These are phyloP conservation scores for Silvanus unidentatus DNA, from an alignment of 2,888 invertebrate genomes.

Conservation along the genomic window DNA sequence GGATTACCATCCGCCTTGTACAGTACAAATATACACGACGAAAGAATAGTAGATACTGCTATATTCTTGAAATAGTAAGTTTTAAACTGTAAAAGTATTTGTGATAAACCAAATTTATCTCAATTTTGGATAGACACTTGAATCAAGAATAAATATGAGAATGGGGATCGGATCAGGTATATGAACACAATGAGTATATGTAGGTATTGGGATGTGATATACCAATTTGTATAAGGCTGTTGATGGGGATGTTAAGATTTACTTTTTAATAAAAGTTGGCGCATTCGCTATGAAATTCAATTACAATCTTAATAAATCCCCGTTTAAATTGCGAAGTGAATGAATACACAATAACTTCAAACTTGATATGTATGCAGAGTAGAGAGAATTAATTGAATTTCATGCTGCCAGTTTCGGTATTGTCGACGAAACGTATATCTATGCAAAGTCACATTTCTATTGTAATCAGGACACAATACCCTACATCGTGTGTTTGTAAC, in stretches of 20 bases:
- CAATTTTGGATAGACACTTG: no score
- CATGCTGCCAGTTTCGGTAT: slow-evolving; percentile 36
- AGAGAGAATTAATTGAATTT: slow-evolving; percentile 38
- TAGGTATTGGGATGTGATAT: no score
- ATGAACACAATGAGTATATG: no score
- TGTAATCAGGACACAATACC: slow-evolving; percentile 38
- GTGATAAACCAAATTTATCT: no score
- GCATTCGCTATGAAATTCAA: slow-evolving; percentile 21
- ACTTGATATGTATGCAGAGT: slow-evolving; percentile 24
- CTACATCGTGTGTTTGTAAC: slow-evolving; percentile 37
- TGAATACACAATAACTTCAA: slow-evolving; percentile 15
- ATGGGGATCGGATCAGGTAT: no score
- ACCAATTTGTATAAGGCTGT: no score
- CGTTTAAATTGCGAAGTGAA: slow-evolving; percentile 22
- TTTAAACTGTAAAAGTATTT: no score
- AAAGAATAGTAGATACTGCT: no score
- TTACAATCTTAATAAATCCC: slow-evolving; percentile 27
- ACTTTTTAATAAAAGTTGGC: slow-evolving; percentile 22
- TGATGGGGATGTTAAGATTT: slow-evolving; percentile 5
- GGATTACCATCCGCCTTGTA: slow-evolving; percentile 32
- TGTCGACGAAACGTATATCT: slow-evolving; percentile 37
- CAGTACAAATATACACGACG: no score
- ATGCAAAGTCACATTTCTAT: slow-evolving; percentile 45
- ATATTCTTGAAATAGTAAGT: no score
- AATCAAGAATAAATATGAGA: no score